These are phyloP conservation scores for Dolichallabes microphthalmus DNA, from an alignment of 2,113 vertebrate species.

Conservation along the genomic window DNA sequence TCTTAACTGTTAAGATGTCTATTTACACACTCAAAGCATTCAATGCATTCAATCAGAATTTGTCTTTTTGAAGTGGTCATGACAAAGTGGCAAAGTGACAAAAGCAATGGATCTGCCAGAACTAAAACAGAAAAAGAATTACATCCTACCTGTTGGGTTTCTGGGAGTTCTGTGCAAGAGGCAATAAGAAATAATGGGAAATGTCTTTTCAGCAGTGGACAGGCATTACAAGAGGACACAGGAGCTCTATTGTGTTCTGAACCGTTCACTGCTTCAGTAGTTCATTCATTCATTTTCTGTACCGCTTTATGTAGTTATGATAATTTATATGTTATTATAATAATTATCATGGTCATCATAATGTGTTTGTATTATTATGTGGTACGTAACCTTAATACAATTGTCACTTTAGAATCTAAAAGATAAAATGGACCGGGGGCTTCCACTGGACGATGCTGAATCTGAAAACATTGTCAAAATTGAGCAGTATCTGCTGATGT, in stretches of 20 bases:
- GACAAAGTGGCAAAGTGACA: no score
- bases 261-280: not conserved
- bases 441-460: slow-evolving; percentile 41
- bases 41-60: no score
- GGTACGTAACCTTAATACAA: not conserved
- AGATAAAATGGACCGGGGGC: slow-evolving; percentile 27
- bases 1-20: no score
- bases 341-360: not conserved
- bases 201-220: not conserved
- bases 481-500: slow-evolving; percentile 57
- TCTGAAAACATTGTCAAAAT: slow-evolving; percentile 52
- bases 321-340: not conserved
- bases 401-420: slow-evolving; percentile 43
- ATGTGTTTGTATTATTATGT: not conserved
- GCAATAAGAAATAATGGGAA: not conserved
- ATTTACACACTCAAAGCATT: no score
- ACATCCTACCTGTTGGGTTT: no score
- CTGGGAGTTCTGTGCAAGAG: no score
- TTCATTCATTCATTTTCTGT: no score
- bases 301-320: no score
- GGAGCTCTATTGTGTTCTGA: not conserved
- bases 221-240: not conserved
- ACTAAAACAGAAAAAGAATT: no score
- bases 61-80: no score
- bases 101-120: no score